A percentile compares a stretch with the other conserved stretches of the same genome.
These are phyloP conservation scores for Oceanodroma leucorhoa DNA, from an alignment of 2,797 vertebrate genomes.

Conservation along the genomic window DNA sequence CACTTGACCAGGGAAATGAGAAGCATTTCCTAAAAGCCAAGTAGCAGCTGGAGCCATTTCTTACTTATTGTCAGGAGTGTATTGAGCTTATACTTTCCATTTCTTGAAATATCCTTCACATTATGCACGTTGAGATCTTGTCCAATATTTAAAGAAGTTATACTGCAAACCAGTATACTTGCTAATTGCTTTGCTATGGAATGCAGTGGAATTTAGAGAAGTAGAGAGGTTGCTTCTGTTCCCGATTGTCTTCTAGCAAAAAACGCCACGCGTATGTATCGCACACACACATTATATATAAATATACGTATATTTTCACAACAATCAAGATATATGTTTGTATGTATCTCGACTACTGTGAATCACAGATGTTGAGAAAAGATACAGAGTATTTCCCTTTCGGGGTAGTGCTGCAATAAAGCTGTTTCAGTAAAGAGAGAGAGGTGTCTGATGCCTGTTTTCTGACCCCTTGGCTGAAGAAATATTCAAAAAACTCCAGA, in stretches of 20 bases:
- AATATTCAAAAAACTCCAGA: not conserved
- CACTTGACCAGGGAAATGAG: not conserved
- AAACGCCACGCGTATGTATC: not conserved
- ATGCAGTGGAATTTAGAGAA: not conserved
- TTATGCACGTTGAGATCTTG: not conserved
- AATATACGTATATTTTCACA: not conserved
- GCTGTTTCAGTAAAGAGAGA: not conserved
- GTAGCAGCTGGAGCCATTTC: not conserved
- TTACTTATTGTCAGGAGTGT: not conserved
- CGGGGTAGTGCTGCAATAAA: not conserved
- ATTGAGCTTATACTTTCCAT: not conserved
- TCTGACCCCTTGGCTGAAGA: not conserved
- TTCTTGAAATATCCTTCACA: not conserved
- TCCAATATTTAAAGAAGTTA: not conserved
- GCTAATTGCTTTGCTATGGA: not conserved
- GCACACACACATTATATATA: not conserved
- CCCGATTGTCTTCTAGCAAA: not conserved
- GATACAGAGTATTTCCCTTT: not conserved
- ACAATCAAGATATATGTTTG: not conserved
- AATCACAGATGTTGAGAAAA: not conserved
- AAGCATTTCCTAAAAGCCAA: not conserved
- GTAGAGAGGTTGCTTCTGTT: not conserved
- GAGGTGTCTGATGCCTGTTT: not conserved
- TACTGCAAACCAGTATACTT: not conserved
- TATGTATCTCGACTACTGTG: not conserved